Conservation (phyloP, 92 coral and sea anemone genomes). For the Metridium senile region DNA sequence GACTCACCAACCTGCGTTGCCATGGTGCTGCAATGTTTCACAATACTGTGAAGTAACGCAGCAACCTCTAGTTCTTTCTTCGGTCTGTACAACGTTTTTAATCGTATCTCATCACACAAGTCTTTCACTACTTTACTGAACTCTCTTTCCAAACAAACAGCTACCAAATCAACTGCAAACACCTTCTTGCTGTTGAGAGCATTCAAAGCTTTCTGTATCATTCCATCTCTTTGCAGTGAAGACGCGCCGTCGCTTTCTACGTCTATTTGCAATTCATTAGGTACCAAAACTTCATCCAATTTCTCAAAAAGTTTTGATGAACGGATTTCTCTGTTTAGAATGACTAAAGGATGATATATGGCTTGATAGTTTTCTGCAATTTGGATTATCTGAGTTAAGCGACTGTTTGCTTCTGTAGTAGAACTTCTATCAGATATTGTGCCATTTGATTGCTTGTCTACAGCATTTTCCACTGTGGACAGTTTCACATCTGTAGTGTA, state of each 20-base stretch:
- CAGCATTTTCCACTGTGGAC: too few species aligned
- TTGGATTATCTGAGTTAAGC: conserved; percentile 33
- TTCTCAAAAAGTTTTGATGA: conserved; percentile 33
- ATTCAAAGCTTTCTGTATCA: not conserved
- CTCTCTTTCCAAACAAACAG: not conserved
- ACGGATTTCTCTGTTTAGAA: conserved; percentile 41
- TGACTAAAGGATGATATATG: conserved; percentile 72
- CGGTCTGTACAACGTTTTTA: conserved; percentile 69
- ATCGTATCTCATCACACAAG: not conserved
- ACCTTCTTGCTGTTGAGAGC: not conserved
- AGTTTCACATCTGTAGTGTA: too few species aligned
- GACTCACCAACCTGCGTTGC: conserved; percentile 65
- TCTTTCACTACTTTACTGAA: not conserved
- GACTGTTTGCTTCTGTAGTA: not conserved
- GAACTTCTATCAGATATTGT: not conserved
- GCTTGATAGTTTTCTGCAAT: conserved; percentile 60
- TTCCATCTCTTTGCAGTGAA: not conserved
- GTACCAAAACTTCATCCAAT: conserved; percentile 59
- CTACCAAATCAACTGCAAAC: not conserved
- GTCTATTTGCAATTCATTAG: conserved; percentile 35
- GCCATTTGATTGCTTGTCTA: not conserved
- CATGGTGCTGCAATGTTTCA: conserved; percentile 49
- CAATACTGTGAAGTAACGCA: conserved; percentile 55
- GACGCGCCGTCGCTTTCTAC: conserved; percentile 26
- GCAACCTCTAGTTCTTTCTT: conserved; percentile 70